These are phyloP conservation scores for Caprella mutica DNA, from an alignment of 2,888 invertebrate genomes.

Conservation along the genomic window DNA sequence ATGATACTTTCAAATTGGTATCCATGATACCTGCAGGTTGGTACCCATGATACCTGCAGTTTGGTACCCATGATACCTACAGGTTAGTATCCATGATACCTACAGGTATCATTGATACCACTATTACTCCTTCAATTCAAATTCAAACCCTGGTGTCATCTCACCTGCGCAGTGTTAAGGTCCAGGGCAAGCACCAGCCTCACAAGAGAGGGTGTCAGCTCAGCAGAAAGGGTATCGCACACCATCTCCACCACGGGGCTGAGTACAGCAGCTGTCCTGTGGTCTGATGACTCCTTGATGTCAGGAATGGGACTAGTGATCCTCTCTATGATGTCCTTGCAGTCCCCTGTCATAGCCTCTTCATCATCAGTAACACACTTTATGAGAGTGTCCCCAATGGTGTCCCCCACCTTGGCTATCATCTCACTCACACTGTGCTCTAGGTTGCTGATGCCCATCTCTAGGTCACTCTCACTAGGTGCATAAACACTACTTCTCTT, in stretches of 20 bases:
- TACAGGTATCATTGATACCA: too few species aligned
- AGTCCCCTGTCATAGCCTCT: too few species aligned
- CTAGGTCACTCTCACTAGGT: conserved; percentile 12
- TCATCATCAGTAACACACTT: conserved; percentile 1
- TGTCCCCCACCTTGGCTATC: conserved; percentile 3
- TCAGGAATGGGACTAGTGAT: too few species aligned
- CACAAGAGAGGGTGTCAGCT: conserved; percentile 25
- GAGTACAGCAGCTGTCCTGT: conserved; percentile 17
- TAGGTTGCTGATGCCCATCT: conserved; percentile 1
- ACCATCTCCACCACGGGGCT: conserved; percentile 34
- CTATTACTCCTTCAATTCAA: not conserved
- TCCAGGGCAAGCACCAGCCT: conserved; percentile 30
- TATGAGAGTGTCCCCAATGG: conserved; percentile 6
- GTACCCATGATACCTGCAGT: too few species aligned
- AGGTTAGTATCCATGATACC: too few species aligned
- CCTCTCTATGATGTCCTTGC: too few species aligned
- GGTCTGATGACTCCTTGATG: not conserved
- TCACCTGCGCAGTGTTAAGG: conserved; percentile 29
- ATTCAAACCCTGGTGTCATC: not conserved
- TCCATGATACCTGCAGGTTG: too few species aligned
- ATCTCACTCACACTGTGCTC: conserved; percentile 9
- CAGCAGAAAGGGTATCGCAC: conserved; percentile 33
- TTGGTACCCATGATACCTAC: too few species aligned
- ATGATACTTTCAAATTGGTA: too few species aligned
- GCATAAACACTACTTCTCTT: conserved; percentile 32